phyloP scores from a whole-genome alignment of 2,888 invertebrate species.

The Toxonevra muliebris region DNA sequence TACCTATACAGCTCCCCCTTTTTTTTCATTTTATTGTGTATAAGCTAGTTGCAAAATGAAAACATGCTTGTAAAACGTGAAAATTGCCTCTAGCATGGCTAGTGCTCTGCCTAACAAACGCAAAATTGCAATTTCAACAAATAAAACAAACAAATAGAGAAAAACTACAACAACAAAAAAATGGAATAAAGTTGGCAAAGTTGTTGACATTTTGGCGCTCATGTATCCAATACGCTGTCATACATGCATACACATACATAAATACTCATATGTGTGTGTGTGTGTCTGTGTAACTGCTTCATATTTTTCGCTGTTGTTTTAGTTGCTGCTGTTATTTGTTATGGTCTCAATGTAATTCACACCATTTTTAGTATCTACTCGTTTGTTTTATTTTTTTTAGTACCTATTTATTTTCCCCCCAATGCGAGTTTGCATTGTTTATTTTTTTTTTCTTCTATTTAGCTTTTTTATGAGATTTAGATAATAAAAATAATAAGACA shows the following conservation, averaged over 20 bases:
- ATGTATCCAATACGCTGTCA: constrained; percentile 32
- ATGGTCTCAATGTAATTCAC: constrained; percentile 37
- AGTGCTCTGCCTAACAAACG: neutral
- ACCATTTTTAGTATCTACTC: constrained; percentile 34
- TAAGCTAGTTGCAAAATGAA: constrained; percentile 1
- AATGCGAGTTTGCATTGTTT: neutral
- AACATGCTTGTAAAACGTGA: constrained; percentile 29
- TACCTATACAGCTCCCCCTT: too few species aligned
- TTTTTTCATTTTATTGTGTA: too few species aligned
- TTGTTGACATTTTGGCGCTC: constrained; percentile 40
- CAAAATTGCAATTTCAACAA: constrained; percentile 2
- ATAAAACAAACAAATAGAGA: neutral
- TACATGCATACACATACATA: neutral
- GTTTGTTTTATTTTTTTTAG: neutral
- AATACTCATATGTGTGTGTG: neutral
- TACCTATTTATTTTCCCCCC: constrained; percentile 12
- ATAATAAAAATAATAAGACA: constrained; percentile 44
- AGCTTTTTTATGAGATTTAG: constrained; percentile 39
- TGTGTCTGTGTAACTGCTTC: neutral
- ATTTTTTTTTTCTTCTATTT: constrained; percentile 5
- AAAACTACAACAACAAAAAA: constrained; percentile 13
- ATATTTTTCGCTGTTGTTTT: too few species aligned
- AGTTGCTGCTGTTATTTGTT: constrained; percentile 30
- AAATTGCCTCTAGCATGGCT: constrained; percentile 17
- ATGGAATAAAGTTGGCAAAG: constrained; percentile 38